Conservation (phyloP, 1,140 invertebrate species). For the Neoseiulus cucumeris region DNA sequence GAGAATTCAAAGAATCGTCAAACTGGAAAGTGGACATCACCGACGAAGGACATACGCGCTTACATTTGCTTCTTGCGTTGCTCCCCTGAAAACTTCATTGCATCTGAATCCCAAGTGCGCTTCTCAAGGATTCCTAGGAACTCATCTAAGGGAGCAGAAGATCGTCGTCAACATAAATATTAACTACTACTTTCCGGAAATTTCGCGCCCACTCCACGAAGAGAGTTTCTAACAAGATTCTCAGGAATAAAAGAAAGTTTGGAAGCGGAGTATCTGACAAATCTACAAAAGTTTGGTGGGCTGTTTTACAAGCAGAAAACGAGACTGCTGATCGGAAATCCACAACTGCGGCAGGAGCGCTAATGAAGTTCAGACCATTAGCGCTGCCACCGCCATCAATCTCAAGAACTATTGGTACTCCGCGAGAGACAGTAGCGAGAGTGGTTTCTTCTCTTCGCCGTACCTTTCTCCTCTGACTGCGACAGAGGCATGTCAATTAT, state of each 20-base stretch:
- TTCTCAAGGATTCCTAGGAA: constrained; percentile 54
- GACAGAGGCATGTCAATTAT: constrained; percentile 48
- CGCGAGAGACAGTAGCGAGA: not conserved
- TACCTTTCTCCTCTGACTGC: constrained; percentile 68
- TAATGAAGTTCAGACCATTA: not conserved
- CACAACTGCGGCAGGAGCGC: no score
- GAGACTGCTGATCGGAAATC: no score
- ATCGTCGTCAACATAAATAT: constrained; percentile 12
- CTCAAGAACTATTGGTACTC: not conserved
- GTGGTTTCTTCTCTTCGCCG: constrained; percentile 21
- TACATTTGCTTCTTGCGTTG: constrained; percentile 17
- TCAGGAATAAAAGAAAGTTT: not conserved
- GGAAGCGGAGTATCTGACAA: not conserved
- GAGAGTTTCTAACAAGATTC: not conserved
- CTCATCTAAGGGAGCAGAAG: constrained; percentile 40
- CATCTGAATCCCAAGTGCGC: constrained; percentile 66
- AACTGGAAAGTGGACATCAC: no score
- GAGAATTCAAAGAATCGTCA: no score
- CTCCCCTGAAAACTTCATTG: constrained; percentile 66
- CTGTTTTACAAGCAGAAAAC: no score
- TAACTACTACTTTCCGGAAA: not conserved
- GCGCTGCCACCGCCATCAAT: not conserved
- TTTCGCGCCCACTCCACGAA: not conserved
- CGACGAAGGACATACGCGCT: not conserved
- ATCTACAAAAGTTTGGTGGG: not conserved